Evolutionary conservation across 2,113 vertebrate species (phyloP), one percentile per base, ranked within the genome.

Genomic region (Daphoenositta chrysoptera): DNA sequence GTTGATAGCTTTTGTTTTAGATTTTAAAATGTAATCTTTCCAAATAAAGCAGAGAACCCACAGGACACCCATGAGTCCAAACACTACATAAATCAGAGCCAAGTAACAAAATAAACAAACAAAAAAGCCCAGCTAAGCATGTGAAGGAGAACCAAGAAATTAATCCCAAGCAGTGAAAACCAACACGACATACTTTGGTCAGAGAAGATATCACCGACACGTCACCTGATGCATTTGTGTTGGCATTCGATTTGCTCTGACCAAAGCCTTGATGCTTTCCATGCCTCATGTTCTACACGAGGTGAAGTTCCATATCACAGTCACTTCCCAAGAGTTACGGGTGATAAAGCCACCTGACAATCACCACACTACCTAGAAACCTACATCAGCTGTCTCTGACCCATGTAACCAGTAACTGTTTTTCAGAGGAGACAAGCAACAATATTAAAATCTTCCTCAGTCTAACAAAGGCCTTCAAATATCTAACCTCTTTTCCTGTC

Each of bases 21-120:
- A 97, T 98, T 98, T 98, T 98, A 97, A 98, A 98, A 97, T 66
- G 83, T 76, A 95, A 84, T 27, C 27, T 87, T 97, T 98, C 97
- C 96, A 98, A 98, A 97, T 91, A 92, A 98, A 97, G 97, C 79
- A 81, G 87, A 96, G 97, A 97, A 94, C 92, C 96, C 98, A 95
- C 97, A 98, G 98, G 98, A 98, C 97, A 98, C 93, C 96, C 97
- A 96, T 85, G 96, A 97, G 96, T 98, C 97, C 92, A 93, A 96
- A 77, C 79, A 94, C 96, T 97, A 79, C 94, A 94, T 95, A 98
- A 98, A 98, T 97, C 97, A 98, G 98, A 98, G 98, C 98, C 98
- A 98, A 98, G 96, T 98, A 98, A 98, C 93, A 96, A 98, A 80
- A 90, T 11, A 64, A 83, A 71, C 5, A 73, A 65, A 37, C 14